These are phyloP conservation scores for Morbakka virulenta DNA, from an alignment of 30 jellyfish, hydroid and myxozoan species.

Conservation along the genomic window DNA sequence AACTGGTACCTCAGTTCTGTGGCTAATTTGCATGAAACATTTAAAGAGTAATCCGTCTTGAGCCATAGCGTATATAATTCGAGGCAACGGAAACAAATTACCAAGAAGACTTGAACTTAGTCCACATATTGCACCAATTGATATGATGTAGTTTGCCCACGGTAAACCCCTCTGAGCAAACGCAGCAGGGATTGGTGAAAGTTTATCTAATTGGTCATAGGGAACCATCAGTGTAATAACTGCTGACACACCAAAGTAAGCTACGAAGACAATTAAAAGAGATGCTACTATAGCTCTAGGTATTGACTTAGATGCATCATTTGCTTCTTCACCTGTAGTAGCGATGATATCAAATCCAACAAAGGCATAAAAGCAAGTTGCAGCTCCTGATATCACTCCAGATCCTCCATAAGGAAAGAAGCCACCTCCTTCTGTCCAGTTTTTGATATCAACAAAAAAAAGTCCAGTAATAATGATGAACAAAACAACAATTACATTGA, in stretches of 20 bases:
- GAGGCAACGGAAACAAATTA: conserved; percentile 94
- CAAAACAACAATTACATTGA: conserved; percentile 77
- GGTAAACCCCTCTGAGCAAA: conserved; percentile 88
- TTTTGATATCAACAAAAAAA: conserved; percentile 74
- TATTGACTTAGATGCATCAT: conserved; percentile 93
- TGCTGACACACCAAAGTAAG: conserved; percentile 85
- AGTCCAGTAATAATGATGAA: conserved; percentile 91
- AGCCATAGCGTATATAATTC: conserved; percentile 95
- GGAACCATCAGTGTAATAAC: conserved; percentile 81
- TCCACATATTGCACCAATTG: conserved; percentile 99
- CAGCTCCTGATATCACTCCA: conserved; percentile 99
- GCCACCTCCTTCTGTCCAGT: conserved; percentile 97
- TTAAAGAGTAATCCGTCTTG: conserved; percentile 85
- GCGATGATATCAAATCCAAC: conserved; percentile 99
- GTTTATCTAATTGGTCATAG: conserved; percentile 79
- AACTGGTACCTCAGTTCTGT: conserved; percentile 92
- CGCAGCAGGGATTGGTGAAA: conserved; percentile 96
- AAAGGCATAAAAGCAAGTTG: conserved; percentile 98
- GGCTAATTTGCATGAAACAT: conserved; percentile 60
- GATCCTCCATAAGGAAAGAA: conserved; percentile 98
- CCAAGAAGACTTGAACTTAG: conserved; percentile 98
- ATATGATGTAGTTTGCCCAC: conserved; percentile 96
- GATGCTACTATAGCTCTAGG: conserved; percentile 98
- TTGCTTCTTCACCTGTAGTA: conserved; percentile 99
- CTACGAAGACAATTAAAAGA: conserved; percentile 74